Evolutionary conservation across 2,888 invertebrate species (phyloP), one percentile per base, ranked within the genome.

Genomic region (Caenorhabditis virilis): DNA sequence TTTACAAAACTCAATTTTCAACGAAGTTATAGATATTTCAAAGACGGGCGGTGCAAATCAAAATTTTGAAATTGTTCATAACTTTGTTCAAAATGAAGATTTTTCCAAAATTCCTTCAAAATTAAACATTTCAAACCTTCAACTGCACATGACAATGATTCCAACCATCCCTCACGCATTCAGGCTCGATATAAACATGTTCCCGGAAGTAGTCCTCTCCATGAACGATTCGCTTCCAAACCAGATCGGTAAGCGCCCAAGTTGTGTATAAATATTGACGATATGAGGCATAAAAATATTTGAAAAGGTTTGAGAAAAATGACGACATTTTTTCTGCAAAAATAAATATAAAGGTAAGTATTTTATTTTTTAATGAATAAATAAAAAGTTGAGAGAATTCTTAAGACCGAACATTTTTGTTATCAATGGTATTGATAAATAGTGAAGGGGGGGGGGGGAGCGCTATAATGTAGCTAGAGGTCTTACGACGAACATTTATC

Each of bases 81-180:
- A 7, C 7, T 5, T 36, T 36, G 13, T n/a, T 36, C 11, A 5
- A 13, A 5, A 36, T 36, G 4, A 36, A 7, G 11, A 3, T 18
- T 20, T 18, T 15, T 20, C 13, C 2, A 20, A 39, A 20, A 39
- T 39, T n/a, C 16, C 9, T n/a, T 20, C 39, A 36, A 36, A 15
- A n/a, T n/a, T n/a, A n/a, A n/a, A n/a, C n/a, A n/a, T 18, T 7
- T 20, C 27, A 16, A 3, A 43, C 43, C 43, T 54, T 56, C 42
- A 69, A 35, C 33, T 69, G 57, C 18, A 64, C 64, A 42, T 25
- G 58, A 25, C 61, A 60, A 38, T 69, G 69, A 33, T 61, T 57
- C 60, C 58, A 69, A 16, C 26, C 42, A 18, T 69, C 53, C 18
- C 54, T 54, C 16, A 54, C 18, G 35, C 58, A 54, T 27, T 58